Base-by-base conservation (phyloP, 1,140 invertebrate genomes). In the Tetraneura akinire region DNA sequence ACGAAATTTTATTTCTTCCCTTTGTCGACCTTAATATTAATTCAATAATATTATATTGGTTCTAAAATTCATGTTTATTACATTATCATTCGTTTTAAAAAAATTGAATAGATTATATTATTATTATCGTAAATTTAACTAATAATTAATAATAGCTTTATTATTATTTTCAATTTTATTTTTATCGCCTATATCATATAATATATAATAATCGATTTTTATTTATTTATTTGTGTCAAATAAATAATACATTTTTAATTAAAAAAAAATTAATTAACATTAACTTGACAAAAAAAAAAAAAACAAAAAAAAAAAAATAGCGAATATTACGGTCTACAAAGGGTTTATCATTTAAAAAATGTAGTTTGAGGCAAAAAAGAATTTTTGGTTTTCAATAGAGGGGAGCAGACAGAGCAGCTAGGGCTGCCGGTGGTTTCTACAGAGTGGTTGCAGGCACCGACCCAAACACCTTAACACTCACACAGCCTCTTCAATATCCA, bases 381-480 rank as follows among this genome's bases (percentile, higher is more conserved):
- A 47, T 78, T 78, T 81, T 71, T 81, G 68, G 70, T 74, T 82
- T 82, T 83, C 81, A 74, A 71, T 82, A 84, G 83, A 82, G 83
- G 66, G 81, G 83, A 49, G 91, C 91, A 83, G 91, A 92, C 88
- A 88, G 90, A 85, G 90, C 91, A 86, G 91, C 91, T 84, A 88
- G 91, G 85, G 90, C 91, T 83, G 91, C 91, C 64, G 91, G 91
- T 84, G 90, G 90, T 83, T 90, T 92, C 83, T 92, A 92, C 87
- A 89, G 92, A 71, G 89, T 92, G 85, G 90, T 92, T 83, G 90
- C 91, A 80, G 91, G 91, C 83, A 92, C 91, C 80, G 91, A 92
- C 88, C 91, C 90, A 85, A 88, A 91, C 82, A 90, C 90, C 86
- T 87, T 91, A 71, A 82, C 68, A 90, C 84, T 87, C 92, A 84